A percentile compares a stretch with the other conserved stretches of the same genome.
These are phyloP conservation scores for Drosophila dives DNA, from an alignment of 2,888 invertebrate genomes.

Conservation along the genomic window DNA sequence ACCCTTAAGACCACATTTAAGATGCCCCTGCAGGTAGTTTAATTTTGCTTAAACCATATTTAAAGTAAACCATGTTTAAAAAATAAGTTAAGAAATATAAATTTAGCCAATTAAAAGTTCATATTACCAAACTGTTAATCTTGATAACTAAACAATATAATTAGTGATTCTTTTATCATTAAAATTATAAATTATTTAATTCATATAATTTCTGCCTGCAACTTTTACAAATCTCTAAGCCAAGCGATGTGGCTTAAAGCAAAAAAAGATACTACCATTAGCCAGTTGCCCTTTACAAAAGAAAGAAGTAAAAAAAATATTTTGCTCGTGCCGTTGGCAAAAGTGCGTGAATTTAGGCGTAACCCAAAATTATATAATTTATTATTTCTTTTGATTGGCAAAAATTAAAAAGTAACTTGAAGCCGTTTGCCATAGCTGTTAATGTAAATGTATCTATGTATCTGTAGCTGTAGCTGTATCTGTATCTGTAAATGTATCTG, in stretches of 20 bases:
- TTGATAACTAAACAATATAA: neutral
- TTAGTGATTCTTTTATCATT: neutral
- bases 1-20: neutral
- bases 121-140: neutral
- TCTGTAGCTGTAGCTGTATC: constrained; percentile 7
- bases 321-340: constrained; percentile 62
- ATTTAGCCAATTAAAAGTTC: neutral
- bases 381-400: constrained; percentile 79
- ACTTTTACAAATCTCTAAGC: neutral
- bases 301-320: constrained; percentile 9
- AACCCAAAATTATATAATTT: constrained; percentile 75
- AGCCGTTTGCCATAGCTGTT: constrained; percentile 20
- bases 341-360: constrained; percentile 78
- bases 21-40: neutral
- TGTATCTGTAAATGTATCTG: constrained; percentile 1
- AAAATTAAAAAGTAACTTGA: constrained; percentile 73
- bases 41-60: neutral
- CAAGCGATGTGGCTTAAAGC: neutral
- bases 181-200: neutral
- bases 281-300: constrained; percentile 15
- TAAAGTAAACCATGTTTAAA: neutral
- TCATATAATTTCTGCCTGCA: neutral
- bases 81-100: neutral
- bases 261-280: constrained; percentile 17
- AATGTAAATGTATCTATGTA: constrained; percentile 20